phyloP scores from a whole-genome alignment of 2,888 invertebrate genomes.

The Stenurella melanura region DNA sequence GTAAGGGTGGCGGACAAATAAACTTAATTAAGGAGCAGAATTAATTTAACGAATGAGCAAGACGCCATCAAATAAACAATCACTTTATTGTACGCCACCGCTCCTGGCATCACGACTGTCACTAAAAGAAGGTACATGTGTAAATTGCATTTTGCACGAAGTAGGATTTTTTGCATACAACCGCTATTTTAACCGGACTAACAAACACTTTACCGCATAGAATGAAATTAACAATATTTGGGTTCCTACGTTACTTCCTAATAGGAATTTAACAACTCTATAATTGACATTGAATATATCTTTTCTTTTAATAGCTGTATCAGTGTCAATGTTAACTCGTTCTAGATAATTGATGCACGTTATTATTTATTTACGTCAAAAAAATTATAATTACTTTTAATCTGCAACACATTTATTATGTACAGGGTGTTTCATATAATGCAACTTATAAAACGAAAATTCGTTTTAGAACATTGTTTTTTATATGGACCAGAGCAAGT shows the following conservation, averaged over 20 bases:
- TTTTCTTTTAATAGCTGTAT: constrained; percentile 23
- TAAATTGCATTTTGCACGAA: no score
- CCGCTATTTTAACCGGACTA: constrained; percentile 2
- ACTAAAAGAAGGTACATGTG: no score
- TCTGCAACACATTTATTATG: neutral
- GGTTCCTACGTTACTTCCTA: constrained; percentile 7
- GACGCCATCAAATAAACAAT: no score
- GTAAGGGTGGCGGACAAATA: no score
- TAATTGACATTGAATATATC: constrained; percentile 28
- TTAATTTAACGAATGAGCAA: no score
- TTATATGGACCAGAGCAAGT: no score
- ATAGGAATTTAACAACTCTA: constrained; percentile 30
- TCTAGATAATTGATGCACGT: constrained; percentile 18
- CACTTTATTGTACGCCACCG: no score
- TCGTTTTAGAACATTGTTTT: no score
- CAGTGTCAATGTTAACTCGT: constrained; percentile 41
- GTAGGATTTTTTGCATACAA: neutral
- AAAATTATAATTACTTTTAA: neutral
- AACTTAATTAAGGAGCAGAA: no score
- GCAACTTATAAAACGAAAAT: neutral
- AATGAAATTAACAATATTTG: constrained; percentile 1
- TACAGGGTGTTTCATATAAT: neutral
- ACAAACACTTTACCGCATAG: neutral
- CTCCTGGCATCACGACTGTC: no score
- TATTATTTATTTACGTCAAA: constrained; percentile 21